Conservation (phyloP, 92 coral and sea anemone genomes). For the Palythoa grandiflora region DNA sequence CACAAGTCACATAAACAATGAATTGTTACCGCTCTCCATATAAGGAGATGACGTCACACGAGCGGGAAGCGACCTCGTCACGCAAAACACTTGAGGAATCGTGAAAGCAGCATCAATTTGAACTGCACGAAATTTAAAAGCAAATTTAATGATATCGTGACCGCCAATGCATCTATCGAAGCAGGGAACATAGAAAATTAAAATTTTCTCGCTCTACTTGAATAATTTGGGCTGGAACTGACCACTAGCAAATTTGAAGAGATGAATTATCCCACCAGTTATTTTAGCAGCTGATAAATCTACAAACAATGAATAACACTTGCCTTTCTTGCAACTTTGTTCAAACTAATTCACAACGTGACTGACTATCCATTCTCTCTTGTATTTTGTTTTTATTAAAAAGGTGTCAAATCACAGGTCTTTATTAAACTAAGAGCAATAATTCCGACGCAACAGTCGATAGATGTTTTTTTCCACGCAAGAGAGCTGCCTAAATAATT, state of each 20-base stretch:
- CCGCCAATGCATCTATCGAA: neutral
- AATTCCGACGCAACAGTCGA: neutral
- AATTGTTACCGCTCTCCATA: slow-evolving; percentile 12
- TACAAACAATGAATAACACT: neutral
- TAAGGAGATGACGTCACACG: slow-evolving; percentile 47
- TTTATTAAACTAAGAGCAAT: neutral
- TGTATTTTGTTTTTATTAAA: neutral
- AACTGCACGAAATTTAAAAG: neutral
- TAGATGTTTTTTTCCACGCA: neutral
- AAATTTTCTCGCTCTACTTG: neutral
- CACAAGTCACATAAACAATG: slow-evolving; percentile 32
- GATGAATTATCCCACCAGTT: slow-evolving; percentile 21
- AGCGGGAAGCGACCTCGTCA: slow-evolving; percentile 1
- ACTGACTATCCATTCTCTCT: too few species aligned
- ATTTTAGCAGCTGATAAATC: neutral
- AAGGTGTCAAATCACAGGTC: neutral
- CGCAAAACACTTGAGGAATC: neutral
- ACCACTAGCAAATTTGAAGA: slow-evolving; percentile 20
- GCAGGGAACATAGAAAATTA: neutral
- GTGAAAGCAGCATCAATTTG: neutral
- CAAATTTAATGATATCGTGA: neutral
- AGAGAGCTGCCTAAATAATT: neutral
- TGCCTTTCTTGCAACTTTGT: neutral
- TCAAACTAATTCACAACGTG: neutral
- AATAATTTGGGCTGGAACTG: neutral